phyloP scores from a whole-genome alignment of 2,113 vertebrate species.

The Erpornis zantholeuca region DNA sequence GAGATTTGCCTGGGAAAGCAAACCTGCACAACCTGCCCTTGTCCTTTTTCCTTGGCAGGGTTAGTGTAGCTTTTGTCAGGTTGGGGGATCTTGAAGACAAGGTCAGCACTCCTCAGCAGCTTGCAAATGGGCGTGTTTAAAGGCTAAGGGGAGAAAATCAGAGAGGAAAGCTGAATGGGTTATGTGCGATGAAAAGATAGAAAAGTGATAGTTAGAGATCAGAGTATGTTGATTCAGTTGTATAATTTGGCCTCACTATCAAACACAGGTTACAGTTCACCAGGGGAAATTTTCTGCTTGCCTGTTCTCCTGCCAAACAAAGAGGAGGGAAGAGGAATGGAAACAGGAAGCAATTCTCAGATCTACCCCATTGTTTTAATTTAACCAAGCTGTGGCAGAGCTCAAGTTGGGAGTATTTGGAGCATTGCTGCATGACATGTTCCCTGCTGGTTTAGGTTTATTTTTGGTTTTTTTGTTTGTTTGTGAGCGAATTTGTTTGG shows the following conservation, averaged over 20 bases:
- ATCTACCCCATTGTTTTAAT: not conserved
- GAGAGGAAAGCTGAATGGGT: not conserved
- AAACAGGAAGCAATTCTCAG: not conserved
- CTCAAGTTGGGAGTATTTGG: not conserved
- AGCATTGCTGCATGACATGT: not conserved
- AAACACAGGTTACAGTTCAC: conserved; percentile 3
- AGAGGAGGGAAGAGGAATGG: not conserved
- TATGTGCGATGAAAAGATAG: not conserved
- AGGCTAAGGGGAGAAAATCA: not conserved
- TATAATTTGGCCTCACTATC: not conserved
- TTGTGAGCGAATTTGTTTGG: not conserved
- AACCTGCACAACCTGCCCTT: not conserved
- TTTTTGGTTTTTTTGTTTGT: not conserved
- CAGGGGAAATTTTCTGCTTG: not conserved
- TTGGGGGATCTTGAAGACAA: not conserved
- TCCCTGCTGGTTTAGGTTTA: not conserved
- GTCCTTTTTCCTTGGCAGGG: not conserved
- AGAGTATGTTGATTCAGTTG: conserved; percentile 38
- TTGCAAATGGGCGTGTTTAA: not conserved
- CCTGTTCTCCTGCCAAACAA: not conserved
- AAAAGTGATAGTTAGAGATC: conserved; percentile 7
- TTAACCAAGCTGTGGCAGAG: not conserved
- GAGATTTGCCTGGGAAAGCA: conserved; percentile 8
- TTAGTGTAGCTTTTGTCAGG: not conserved
- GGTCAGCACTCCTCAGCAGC: not conserved